phyloP scores from a whole-genome alignment of 1,140 invertebrate species.

The Drosophila rhopaloa region DNA sequence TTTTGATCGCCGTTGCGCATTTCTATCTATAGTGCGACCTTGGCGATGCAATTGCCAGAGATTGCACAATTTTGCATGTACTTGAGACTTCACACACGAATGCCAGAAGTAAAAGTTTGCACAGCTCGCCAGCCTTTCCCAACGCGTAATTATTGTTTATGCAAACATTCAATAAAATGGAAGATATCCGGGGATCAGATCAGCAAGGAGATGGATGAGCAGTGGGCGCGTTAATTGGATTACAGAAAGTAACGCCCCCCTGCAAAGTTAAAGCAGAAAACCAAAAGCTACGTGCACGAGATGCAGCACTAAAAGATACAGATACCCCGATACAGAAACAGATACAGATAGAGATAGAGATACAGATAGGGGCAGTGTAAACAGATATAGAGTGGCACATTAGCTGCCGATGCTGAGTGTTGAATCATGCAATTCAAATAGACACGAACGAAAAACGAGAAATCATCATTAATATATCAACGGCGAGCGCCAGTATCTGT shows the following conservation, averaged over 20 bases:
- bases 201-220: constrained; percentile 47
- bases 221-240: constrained; percentile 78
- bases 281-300: constrained; percentile 51
- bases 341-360: constrained; percentile 38
- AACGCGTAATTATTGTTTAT: constrained; percentile 43
- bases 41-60: constrained; percentile 23
- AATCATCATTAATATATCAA: constrained; percentile 83
- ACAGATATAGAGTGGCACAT: constrained; percentile 46
- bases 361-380: constrained; percentile 35
- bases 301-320: constrained; percentile 20
- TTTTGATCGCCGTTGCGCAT: constrained; percentile 24
- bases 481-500: constrained; percentile 61
- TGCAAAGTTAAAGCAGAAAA: constrained; percentile 21
- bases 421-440: constrained; percentile 82
- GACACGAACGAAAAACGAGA: constrained; percentile 78
- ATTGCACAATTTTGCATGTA: constrained; percentile 46
- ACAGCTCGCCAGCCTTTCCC: constrained; percentile 39
- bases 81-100: constrained; percentile 53
- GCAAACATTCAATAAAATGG: constrained; percentile 59
- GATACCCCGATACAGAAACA: constrained; percentile 33
- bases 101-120: constrained; percentile 66
- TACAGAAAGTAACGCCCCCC: constrained; percentile 74
- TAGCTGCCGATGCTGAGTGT: constrained; percentile 54
- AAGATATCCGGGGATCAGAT: constrained; percentile 23
- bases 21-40: constrained; percentile 56